phyloP scores from a whole-genome alignment of 2,797 vertebrate species.

The Takifugu ocellatus region DNA sequence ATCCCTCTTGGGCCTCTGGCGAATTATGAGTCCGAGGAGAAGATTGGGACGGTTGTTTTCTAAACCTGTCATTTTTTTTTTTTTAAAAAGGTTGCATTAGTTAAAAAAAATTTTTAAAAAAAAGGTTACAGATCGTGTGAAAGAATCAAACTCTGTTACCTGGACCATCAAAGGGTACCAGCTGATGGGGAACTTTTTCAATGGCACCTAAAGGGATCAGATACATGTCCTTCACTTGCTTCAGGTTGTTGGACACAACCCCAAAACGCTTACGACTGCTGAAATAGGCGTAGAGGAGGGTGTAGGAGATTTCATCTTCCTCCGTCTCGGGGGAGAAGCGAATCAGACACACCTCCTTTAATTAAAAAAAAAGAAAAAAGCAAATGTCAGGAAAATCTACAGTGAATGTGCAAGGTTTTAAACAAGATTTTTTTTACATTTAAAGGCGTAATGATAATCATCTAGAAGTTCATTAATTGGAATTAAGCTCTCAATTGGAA shows the following conservation, averaged over 20 bases:
- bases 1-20: constrained; percentile 90
- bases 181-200: constrained; percentile 97
- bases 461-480: constrained; percentile 1
- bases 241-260: constrained; percentile 96
- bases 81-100: constrained; percentile 15
- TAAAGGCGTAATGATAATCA: not conserved
- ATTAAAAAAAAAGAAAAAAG: constrained; percentile 24
- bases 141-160: constrained; percentile 73
- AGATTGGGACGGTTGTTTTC: constrained; percentile 92
- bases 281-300: constrained; percentile 94
- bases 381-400: constrained; percentile 27
- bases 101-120: not conserved
- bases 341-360: constrained; percentile 94
- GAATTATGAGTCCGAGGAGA: constrained; percentile 94
- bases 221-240: constrained; percentile 99
- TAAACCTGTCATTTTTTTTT: constrained; percentile 79
- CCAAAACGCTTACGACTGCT: constrained; percentile 96
- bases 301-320: constrained; percentile 98
- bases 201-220: constrained; percentile 91
- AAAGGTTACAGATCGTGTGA: constrained; percentile 1
- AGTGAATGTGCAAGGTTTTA: not conserved
- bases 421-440: not conserved
- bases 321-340: constrained; percentile 95
- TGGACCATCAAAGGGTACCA: constrained; percentile 98
- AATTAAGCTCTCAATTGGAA: not conserved